phyloP scores from a whole-genome alignment of 2,113 vertebrate genomes.

The Sorex fumeus region DNA sequence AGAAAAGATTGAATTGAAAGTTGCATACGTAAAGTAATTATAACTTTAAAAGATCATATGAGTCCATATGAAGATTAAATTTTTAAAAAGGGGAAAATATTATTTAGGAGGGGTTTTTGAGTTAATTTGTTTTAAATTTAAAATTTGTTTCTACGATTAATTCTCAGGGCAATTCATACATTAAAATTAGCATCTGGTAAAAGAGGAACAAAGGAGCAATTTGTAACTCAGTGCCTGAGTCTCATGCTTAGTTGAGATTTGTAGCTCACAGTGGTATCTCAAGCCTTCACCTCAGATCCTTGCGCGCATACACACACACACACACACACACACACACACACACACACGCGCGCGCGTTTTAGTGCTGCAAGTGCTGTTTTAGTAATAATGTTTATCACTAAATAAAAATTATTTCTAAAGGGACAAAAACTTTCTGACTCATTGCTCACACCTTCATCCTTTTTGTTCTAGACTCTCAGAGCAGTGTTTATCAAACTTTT shows the following conservation, averaged over 20 bases:
- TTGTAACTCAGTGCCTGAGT: neutral
- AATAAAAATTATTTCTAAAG: neutral
- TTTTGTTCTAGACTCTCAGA: neutral
- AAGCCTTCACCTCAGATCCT: neutral
- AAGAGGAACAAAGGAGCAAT: neutral
- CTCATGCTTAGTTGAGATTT: accelerated
- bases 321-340: neutral
- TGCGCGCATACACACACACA: neutral
- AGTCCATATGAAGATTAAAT: neutral
- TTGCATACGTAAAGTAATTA: neutral
- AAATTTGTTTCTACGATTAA: neutral
- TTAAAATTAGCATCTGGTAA: neutral
- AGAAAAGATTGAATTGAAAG: constrained; percentile 5
- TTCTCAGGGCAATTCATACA: neutral
- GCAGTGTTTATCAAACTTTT: no score
- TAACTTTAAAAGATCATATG: neutral
- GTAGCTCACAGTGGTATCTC: neutral
- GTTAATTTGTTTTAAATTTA: neutral
- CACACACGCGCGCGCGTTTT: neutral
- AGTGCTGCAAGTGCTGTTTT: neutral
- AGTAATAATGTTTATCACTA: neutral
- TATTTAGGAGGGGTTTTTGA: neutral
- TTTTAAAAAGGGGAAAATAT: neutral
- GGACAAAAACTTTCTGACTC: neutral
- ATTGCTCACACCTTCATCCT: neutral